Evolutionary conservation across 2,888 invertebrate genomes (phyloP).

Genomic region (Pterostichus niger): DNA sequence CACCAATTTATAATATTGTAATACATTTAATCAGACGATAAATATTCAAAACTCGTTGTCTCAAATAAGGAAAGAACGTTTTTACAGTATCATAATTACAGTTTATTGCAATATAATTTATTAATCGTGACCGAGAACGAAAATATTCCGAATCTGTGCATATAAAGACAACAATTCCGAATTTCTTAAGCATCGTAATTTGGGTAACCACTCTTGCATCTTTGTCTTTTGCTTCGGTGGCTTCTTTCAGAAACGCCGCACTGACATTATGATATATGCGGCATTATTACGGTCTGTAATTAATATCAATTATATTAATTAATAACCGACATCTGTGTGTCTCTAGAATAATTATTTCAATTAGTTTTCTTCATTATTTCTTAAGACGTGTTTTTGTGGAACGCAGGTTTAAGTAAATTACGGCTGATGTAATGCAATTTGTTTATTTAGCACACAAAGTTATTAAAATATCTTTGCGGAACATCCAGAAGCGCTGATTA

Average conservation of each 20-base stretch:
- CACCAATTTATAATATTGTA: constrained; percentile 8
- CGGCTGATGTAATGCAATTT: constrained; percentile 60
- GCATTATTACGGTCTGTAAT: constrained; percentile 60
- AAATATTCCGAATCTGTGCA: neutral
- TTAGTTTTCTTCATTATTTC: constrained; percentile 64
- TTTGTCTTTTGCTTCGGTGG: constrained; percentile 6
- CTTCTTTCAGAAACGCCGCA: constrained; percentile 23
- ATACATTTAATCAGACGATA: neutral
- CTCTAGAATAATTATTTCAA: constrained; percentile 65
- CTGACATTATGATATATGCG: constrained; percentile 64
- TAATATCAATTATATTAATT: constrained; percentile 66
- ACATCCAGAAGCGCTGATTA: constrained; percentile 13
- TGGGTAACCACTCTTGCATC: constrained; percentile 6
- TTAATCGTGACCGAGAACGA: neutral
- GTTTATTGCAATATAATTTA: constrained; percentile 18
- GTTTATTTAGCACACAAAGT: constrained; percentile 60
- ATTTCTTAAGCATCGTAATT: neutral
- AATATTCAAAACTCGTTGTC: neutral
- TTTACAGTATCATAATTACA: constrained; percentile 14
- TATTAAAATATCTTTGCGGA: constrained; percentile 60
- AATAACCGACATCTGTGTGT: constrained; percentile 66
- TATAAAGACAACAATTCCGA: constrained; percentile 21
- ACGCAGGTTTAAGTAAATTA: constrained; percentile 58
- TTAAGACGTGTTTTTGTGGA: constrained; percentile 59
- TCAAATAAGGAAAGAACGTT: constrained; percentile 6